A percentile compares a stretch with the other conserved stretches of the same genome.
phyloP scores from a whole-genome alignment of 2,113 vertebrate species.

The cattle (Bos taurus) region DNA sequence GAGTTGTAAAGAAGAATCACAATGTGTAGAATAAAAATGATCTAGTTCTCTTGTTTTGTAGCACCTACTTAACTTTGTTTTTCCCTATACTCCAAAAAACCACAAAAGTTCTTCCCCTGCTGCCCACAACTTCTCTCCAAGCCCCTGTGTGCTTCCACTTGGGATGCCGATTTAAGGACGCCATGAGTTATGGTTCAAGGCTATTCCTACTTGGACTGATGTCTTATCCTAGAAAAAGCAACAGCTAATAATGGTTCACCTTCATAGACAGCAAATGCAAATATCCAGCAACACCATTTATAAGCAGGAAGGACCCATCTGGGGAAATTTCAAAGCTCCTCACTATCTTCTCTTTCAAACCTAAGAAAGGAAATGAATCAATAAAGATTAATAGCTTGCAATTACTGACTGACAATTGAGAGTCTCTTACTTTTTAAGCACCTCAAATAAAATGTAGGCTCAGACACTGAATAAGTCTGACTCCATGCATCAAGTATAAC shows the following conservation, averaged over 20 bases:
- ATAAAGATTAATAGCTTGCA: background rate
- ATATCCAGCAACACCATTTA: constrained; percentile 90
- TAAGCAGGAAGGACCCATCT: constrained; percentile 89
- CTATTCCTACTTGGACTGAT: background rate
- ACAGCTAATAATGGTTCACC: constrained; percentile 74
- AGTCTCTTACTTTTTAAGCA: background rate
- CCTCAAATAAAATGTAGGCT: background rate
- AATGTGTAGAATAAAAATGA: background rate
- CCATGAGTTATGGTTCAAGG: background rate
- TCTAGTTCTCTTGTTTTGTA: background rate
- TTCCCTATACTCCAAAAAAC: background rate
- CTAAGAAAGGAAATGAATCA: constrained; percentile 75
- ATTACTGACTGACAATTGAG: background rate
- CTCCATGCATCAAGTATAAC: background rate
- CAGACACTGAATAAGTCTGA: background rate
- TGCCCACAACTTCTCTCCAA: background rate
- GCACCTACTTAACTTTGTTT: background rate
- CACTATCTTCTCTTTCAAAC: constrained; percentile 88
- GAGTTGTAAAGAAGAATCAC: background rate
- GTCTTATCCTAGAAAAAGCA: background rate
- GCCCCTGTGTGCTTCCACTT: background rate
- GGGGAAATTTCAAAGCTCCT: constrained; percentile 91
- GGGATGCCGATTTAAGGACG: background rate
- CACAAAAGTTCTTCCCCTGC: background rate
- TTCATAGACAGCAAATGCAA: constrained; percentile 92